These are phyloP conservation scores for Brenthis daphne DNA, from an alignment of 2,888 invertebrate genomes.

Conservation along the genomic window DNA sequence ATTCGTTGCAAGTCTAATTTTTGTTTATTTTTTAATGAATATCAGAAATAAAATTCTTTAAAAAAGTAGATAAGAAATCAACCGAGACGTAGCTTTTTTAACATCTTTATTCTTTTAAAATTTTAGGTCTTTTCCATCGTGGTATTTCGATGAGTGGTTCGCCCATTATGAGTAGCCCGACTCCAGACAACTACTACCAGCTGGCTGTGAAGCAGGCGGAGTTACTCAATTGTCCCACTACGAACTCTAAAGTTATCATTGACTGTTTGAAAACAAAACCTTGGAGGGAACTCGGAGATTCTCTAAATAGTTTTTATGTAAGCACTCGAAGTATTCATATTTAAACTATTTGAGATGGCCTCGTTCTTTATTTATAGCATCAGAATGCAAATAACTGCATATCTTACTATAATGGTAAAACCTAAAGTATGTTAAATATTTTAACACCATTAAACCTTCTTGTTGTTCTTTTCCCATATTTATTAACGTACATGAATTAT, in stretches of 20 bases:
- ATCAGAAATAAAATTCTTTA: too few relatives aligned
- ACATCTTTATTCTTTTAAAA: background rate
- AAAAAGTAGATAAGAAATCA: too few relatives aligned
- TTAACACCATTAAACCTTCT: too few relatives aligned
- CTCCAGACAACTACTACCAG: slow-evolving; percentile 77
- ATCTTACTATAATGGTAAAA: too few relatives aligned
- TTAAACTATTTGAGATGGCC: too few relatives aligned
- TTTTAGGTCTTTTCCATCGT: slow-evolving; percentile 85
- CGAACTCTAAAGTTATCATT: slow-evolving; percentile 76
- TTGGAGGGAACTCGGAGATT: slow-evolving; percentile 74
- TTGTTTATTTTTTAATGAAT: too few relatives aligned
- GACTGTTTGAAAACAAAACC: slow-evolving; percentile 81
- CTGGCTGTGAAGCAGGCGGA: slow-evolving; percentile 84
- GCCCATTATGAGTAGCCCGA: slow-evolving; percentile 76
- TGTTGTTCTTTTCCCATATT: too few relatives aligned
- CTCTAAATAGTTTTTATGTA: slow-evolving; percentile 70
- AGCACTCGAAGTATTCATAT: slow-evolving; percentile 28
- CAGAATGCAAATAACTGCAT: too few relatives aligned
- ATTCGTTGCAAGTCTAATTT: too few relatives aligned
- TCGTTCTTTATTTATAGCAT: too few relatives aligned
- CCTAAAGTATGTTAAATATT: too few relatives aligned
- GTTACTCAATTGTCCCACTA: slow-evolving; percentile 81
- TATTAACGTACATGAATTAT: background rate
- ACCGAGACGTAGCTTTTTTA: too few relatives aligned
- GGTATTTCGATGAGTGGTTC: slow-evolving; percentile 87